phyloP scores from a whole-genome alignment of 2,888 invertebrate species.

The Drosophila aldrichi region DNA sequence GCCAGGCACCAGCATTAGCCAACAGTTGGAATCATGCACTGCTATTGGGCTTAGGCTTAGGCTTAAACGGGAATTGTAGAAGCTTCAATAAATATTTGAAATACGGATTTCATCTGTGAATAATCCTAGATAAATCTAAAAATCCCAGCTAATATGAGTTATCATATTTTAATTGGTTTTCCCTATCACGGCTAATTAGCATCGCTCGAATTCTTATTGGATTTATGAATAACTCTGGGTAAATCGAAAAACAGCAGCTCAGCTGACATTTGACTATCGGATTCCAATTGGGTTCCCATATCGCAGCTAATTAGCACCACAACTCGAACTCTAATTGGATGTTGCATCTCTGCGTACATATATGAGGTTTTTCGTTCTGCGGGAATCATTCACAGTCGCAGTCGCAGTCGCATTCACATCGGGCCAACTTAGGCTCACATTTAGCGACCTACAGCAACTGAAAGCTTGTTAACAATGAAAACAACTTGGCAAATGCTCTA shows the following conservation, averaged over 20 bases:
- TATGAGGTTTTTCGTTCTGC: conserved; percentile 13
- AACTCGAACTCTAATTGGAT: conserved; percentile 58
- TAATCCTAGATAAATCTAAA: too few relatives aligned
- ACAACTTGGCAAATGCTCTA: conserved; percentile 78
- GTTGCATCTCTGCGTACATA: conserved; percentile 49
- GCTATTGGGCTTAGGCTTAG: not conserved
- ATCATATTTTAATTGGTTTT: not conserved
- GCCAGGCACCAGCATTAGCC: not conserved
- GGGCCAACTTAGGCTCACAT: conserved; percentile 45
- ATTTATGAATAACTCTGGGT: not conserved
- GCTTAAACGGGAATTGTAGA: not conserved
- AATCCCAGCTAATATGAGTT: too few relatives aligned
- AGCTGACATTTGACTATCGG: conserved; percentile 4
- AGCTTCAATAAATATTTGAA: not conserved
- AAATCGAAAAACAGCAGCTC: not conserved
- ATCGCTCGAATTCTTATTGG: not conserved
- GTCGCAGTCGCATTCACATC: conserved; percentile 11
- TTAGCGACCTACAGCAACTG: conserved; percentile 76
- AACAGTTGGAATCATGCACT: conserved; percentile 5
- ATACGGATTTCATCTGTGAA: not conserved
- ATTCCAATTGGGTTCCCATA: conserved; percentile 13
- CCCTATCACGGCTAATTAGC: not conserved
- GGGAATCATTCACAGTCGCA: conserved; percentile 19
- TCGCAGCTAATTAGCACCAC: conserved; percentile 37
- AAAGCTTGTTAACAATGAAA: conserved; percentile 78